Evolutionary conservation across 2,888 invertebrate genomes (phyloP).

Genomic region (Drosophila stalkeri): DNA sequence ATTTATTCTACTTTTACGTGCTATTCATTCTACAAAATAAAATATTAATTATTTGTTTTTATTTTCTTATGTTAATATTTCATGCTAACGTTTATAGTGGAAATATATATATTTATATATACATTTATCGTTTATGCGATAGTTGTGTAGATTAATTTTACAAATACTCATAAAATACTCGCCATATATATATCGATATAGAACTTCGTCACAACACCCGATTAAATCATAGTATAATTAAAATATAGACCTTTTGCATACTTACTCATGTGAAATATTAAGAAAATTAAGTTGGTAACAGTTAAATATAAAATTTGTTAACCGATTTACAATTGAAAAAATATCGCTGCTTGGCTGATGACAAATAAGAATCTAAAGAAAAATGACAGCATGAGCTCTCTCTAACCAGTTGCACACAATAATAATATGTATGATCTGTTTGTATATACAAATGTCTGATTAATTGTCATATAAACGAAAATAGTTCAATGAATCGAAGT

Average conservation of each 20-base stretch:
- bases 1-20: background rate
- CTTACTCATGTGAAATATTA: conserved; percentile 18
- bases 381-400: conserved; percentile 20
- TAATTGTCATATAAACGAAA: conserved; percentile 32
- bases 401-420: conserved; percentile 44
- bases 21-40: background rate
- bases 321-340: background rate
- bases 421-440: conserved; percentile 35
- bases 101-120: background rate
- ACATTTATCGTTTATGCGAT: conserved; percentile 2
- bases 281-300: conserved; percentile 17
- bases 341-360: conserved; percentile 13
- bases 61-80: background rate
- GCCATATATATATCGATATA: conserved; percentile 14
- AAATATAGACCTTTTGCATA: conserved; percentile 42
- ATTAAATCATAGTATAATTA: conserved; percentile 56
- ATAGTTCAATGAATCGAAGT: conserved; percentile 18
- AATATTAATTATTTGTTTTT: background rate
- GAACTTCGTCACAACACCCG: conserved; percentile 15
- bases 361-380: conserved; percentile 9
- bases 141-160: background rate
- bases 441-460: conserved; percentile 39
- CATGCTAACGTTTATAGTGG: background rate
- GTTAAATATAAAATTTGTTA: conserved; percentile 19
- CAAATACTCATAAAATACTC: conserved; percentile 1